Evolutionary conservation across 2,113 vertebrate genomes (phyloP).

Genomic region (Carassius auratus): DNA sequence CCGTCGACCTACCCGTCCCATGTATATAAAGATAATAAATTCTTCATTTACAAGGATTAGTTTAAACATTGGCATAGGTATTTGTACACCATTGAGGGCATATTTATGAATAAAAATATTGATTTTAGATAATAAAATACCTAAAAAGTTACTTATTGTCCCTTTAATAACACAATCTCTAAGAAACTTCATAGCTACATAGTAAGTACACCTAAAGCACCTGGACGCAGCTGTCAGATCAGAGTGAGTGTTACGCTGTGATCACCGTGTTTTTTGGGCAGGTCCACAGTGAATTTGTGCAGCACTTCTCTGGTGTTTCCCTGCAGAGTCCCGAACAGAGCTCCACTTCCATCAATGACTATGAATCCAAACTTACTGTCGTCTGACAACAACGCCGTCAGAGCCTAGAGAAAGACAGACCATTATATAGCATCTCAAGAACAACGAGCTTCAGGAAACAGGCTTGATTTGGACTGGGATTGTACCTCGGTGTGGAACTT

Average conservation of each 20-base stretch:
- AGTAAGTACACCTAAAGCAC: background rate
- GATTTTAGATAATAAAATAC: no score
- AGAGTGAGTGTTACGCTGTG: background rate
- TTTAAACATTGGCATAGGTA: no score
- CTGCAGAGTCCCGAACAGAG: constrained; percentile 97
- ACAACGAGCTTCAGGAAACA: background rate
- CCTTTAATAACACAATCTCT: background rate
- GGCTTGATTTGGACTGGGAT: background rate
- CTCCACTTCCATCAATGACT: constrained; percentile 97
- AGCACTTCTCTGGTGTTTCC: constrained; percentile 98
- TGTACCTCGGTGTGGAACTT: constrained; percentile 99
- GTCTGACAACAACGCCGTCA: constrained; percentile 94
- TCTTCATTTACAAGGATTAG: no score
- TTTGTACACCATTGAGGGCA: no score
- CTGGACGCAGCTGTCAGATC: background rate
- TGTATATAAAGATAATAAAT: no score
- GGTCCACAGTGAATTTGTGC: constrained; percentile 99
- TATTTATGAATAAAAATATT: no score
- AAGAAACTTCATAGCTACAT: background rate
- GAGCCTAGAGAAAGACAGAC: constrained; percentile 77
- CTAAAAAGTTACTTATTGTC: no score
- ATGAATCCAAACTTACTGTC: constrained; percentile 99
- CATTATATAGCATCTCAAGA: background rate
- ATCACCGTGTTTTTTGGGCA: constrained; percentile 98
- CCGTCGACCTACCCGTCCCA: no score